phyloP scores from a whole-genome alignment of 2,113 vertebrate genomes.

The Anser cygnoides region DNA sequence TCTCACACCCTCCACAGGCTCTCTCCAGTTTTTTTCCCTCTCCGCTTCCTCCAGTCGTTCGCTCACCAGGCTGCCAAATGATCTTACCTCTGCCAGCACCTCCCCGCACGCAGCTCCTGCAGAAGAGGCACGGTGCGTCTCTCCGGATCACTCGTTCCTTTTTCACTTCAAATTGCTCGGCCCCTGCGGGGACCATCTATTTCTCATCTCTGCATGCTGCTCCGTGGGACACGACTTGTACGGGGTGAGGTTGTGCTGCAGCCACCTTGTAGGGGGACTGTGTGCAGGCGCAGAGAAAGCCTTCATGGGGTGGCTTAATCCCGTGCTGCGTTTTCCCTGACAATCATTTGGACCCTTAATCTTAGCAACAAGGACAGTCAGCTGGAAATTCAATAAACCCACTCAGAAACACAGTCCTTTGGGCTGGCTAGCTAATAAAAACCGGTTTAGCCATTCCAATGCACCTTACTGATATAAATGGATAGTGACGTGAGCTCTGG shows the following conservation, averaged over 20 bases:
- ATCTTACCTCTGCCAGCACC: not conserved
- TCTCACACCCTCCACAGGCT: slow-evolving; percentile 28
- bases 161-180: not conserved
- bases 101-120: accelerated
- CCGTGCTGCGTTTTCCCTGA: not conserved
- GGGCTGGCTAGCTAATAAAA: slow-evolving; percentile 53
- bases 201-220: not conserved
- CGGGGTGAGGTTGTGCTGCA: not conserved
- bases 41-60: accelerated
- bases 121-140: accelerated
- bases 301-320: slow-evolving; percentile 33
- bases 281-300: not conserved
- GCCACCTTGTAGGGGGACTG: not conserved
- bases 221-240: not conserved
- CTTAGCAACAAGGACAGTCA: slow-evolving; percentile 12
- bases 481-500: slow-evolving; percentile 19
- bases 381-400: slow-evolving; percentile 57
- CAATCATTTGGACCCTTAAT: slow-evolving; percentile 36
- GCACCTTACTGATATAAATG: slow-evolving; percentile 12
- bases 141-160: not conserved
- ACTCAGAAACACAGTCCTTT: not conserved
- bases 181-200: not conserved
- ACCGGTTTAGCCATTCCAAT: slow-evolving; percentile 37
- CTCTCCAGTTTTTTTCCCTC: not conserved
- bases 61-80: not conserved